Percentiles rank a stretch among this genome's conserved stretches.
These are phyloP conservation scores for Napeogenes sylphis DNA, from an alignment of 2,888 invertebrate species.

Conservation along the genomic window DNA sequence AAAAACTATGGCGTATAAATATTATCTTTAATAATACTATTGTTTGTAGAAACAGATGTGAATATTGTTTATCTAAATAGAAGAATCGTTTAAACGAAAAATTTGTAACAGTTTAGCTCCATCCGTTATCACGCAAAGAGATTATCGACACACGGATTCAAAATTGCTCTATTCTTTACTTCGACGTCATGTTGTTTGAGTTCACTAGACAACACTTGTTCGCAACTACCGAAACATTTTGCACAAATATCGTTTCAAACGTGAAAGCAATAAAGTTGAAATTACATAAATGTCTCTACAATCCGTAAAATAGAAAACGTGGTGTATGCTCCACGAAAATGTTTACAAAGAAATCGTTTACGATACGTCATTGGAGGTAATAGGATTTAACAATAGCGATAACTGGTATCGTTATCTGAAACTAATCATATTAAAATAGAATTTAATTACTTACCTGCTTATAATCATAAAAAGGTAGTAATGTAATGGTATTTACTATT, in stretches of 20 bases:
- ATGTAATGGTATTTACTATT: background rate
- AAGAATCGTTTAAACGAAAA: too few species aligned
- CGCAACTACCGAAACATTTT: constrained; percentile 10
- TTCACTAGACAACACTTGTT: constrained; percentile 16
- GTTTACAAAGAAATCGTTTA: constrained; percentile 15
- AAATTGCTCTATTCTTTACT: constrained; percentile 22
- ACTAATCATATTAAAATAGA: background rate
- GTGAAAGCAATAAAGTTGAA: constrained; percentile 13
- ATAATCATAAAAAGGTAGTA: background rate
- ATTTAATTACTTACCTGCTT: background rate
- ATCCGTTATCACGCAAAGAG: constrained; percentile 7
- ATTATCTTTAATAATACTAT: too few species aligned
- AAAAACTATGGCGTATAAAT: too few species aligned
- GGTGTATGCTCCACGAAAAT: constrained; percentile 12
- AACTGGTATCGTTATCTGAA: constrained; percentile 6
- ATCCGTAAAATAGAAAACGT: constrained; percentile 11
- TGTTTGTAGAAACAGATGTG: too few species aligned
- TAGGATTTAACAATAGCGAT: constrained; percentile 12
- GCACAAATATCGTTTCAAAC: constrained; percentile 14
- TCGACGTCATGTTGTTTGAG: constrained; percentile 22
- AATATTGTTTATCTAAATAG: too few species aligned
- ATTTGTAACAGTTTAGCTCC: background rate
- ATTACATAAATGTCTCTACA: constrained; percentile 13
- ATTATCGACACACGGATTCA: constrained; percentile 15
- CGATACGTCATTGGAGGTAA: constrained; percentile 10